Base-by-base conservation (phyloP, 2,888 invertebrate species). In the Napeogenes inachia region DNA sequence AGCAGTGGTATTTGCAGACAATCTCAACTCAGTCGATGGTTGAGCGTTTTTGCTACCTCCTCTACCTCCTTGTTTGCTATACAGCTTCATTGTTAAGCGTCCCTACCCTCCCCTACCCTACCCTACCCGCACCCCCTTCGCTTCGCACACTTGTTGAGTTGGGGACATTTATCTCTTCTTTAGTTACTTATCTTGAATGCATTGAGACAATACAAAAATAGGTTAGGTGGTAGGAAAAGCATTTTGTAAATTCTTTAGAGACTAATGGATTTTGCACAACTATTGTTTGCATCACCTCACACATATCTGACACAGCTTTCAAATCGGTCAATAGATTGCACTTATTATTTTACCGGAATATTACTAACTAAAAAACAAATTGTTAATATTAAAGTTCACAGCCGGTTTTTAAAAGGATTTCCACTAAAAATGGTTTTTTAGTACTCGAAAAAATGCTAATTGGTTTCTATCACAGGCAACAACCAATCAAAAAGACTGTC, bases 1-100 rank as follows among this genome's bases (percentile, higher is more conserved):
- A 33, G 54, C 13, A 12, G 45, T 12, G 54, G 53, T 32, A 45
- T 45, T 45, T 21, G 54, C 58, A 45, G 50, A 50, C 50, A 50
- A 50, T 50, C 50, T 50, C 50, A 12, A 33, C 55, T 42, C 30
- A 57, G 30, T 61, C 42, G 33, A 32, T 46, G 38, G 38, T 13
- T 33, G 59, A 64, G 54, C 59, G 61, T 63, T 64, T 66, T 62
- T 65, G 58, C 69, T 62, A 50, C 57, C 60, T 63, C 60, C 62
- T 35, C 69, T 61, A 50, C 57, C 60, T 64, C 60, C 62, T 35
- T 67, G 63, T 68, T 61, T 63, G 57, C 67, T 61, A 63, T 60
- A 60, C 45, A 60, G 59, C 63, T 61, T 60, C 45, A 56, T 57
- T 55, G 63, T 61, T 54, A n/a, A 30, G 33, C 35, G 59, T 21